Percentiles rank a stretch among this genome's conserved stretches.
These are phyloP conservation scores for Anastrepha ludens DNA, from an alignment of 1,140 invertebrate species.

Conservation along the genomic window DNA sequence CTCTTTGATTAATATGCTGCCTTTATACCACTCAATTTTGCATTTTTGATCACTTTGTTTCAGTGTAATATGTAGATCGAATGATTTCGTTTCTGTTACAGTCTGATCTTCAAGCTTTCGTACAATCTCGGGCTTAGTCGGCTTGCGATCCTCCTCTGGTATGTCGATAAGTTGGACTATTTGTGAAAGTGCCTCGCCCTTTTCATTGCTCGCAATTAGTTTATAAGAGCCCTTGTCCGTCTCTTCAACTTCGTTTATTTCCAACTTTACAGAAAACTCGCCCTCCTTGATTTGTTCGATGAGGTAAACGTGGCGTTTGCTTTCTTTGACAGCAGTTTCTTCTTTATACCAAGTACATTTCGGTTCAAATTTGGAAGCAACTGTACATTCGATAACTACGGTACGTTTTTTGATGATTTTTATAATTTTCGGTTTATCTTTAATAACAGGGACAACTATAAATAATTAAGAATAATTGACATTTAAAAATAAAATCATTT, in stretches of 20 bases:
- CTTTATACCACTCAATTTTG: constrained; percentile 91
- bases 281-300: constrained; percentile 71
- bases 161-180: constrained; percentile 89
- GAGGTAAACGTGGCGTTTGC: constrained; percentile 71
- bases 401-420: constrained; percentile 92
- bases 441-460: constrained; percentile 93
- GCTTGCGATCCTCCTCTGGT: constrained; percentile 76
- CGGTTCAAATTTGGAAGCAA: constrained; percentile 90
- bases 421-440: constrained; percentile 91
- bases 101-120: constrained; percentile 83
- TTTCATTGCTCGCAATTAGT: constrained; percentile 93
- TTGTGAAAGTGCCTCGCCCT: constrained; percentile 93
- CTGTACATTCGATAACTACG: constrained; percentile 92
- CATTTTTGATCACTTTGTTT: constrained; percentile 84
- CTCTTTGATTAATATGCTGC: constrained; percentile 83
- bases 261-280: constrained; percentile 90
- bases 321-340: constrained; percentile 84
- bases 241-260: constrained; percentile 86
- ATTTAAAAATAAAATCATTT: background rate
- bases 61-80: constrained; percentile 85
- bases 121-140: constrained; percentile 80
- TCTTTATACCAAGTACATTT: constrained; percentile 94
- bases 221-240: constrained; percentile 92
- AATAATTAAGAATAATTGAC: constrained; percentile 59
- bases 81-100: constrained; percentile 84